Percentiles rank a stretch among this genome's conserved stretches.
Conservation (phyloP, 2,888 invertebrate species). For the Linnaemya vulpina region DNA sequence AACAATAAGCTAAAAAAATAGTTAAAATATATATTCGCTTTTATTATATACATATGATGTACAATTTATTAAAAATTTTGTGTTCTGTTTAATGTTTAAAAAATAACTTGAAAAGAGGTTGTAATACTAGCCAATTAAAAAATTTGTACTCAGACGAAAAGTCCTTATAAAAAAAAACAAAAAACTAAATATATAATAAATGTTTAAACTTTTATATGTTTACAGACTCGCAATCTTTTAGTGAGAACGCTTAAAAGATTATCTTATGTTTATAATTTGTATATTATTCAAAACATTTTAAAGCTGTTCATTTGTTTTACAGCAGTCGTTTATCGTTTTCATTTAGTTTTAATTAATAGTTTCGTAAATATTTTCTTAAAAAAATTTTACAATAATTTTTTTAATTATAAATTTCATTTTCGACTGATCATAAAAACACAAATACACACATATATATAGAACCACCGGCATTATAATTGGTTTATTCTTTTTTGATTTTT, state of each 20-base stretch:
- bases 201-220: constrained; percentile 8
- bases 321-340: constrained; percentile 36
- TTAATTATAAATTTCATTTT: constrained; percentile 21
- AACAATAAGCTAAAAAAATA: neutral
- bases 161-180: constrained; percentile 25
- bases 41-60: constrained; percentile 14
- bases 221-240: constrained; percentile 26
- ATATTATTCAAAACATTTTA: constrained; percentile 8
- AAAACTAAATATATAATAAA: constrained; percentile 20
- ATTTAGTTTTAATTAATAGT: constrained; percentile 33
- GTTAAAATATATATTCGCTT: neutral
- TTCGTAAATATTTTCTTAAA: constrained; percentile 11
- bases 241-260: constrained; percentile 22
- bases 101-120: neutral
- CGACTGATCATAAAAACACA: constrained; percentile 18
- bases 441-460: constrained; percentile 4
- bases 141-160: constrained; percentile 57
- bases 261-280: constrained; percentile 27
- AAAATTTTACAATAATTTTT: constrained; percentile 26
- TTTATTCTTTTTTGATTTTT: constrained; percentile 12
- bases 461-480: constrained; percentile 3
- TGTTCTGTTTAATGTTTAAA: neutral
- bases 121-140: constrained; percentile 26
- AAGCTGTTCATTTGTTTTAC: constrained; percentile 37
- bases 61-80: constrained; percentile 27